phyloP scores from a whole-genome alignment of 1,140 invertebrate species.

The Drosophila gunungcola region DNA sequence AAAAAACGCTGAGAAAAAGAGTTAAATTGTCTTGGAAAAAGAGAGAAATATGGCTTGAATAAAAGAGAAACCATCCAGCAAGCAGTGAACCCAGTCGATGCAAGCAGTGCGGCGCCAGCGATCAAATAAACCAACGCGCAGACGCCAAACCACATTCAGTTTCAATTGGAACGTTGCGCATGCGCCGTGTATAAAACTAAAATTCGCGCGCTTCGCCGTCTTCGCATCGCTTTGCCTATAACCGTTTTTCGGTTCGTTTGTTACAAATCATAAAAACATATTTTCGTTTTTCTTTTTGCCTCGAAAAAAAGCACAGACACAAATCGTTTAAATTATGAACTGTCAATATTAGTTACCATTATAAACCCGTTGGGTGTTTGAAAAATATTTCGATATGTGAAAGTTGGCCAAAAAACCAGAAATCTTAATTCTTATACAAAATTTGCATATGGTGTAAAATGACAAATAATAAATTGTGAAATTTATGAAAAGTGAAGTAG shows the following conservation, averaged over 20 bases:
- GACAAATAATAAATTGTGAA: slow-evolving; percentile 49
- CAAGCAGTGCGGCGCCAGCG: slow-evolving; percentile 38
- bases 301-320: slow-evolving; percentile 19
- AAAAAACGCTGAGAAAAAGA: slow-evolving; percentile 28
- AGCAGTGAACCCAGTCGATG: slow-evolving; percentile 47
- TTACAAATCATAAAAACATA: slow-evolving; percentile 27
- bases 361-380: slow-evolving; percentile 34
- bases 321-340: slow-evolving; percentile 44
- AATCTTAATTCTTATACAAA: slow-evolving; percentile 57
- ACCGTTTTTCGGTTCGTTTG: slow-evolving; percentile 55
- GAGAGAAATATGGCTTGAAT: background rate
- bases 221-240: slow-evolving; percentile 16
- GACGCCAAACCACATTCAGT: slow-evolving; percentile 57
- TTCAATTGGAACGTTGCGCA: slow-evolving; percentile 78
- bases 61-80: slow-evolving; percentile 23
- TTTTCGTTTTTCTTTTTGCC: slow-evolving; percentile 15
- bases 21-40: background rate
- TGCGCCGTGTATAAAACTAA: slow-evolving; percentile 43
- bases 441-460: slow-evolving; percentile 52
- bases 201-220: slow-evolving; percentile 37
- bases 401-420: slow-evolving; percentile 41
- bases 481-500: slow-evolving; percentile 39
- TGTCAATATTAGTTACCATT: slow-evolving; percentile 43
- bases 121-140: slow-evolving; percentile 76
- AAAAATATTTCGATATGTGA: slow-evolving; percentile 48